Evolutionary conservation across 2,113 vertebrate genomes (phyloP), one percentile per base, ranked within the genome.

Genomic region (Arvicanthis niloticus): DNA sequence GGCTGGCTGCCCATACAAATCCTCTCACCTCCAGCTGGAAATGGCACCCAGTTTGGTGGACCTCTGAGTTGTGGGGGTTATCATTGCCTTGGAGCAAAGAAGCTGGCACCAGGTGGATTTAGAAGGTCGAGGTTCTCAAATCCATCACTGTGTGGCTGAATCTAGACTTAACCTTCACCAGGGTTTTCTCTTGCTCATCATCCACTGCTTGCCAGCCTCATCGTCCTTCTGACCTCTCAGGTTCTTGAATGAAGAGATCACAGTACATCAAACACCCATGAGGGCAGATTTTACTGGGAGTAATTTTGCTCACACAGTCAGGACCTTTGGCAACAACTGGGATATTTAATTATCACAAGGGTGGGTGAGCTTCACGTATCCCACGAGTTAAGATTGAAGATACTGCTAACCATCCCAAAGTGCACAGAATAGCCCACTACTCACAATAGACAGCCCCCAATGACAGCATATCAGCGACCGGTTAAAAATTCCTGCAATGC

Each of bases 181-280:
- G 70, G 21, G 16, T 48, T 42, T 34, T 45, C n/a, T 73, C 48
- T 3, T 24, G 17, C 22, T 40, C 19, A 19, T 80, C 29, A 22
- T 10, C 15, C 5, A 45, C 77, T 26, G 7, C 17, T 76, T 29
- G n/a, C 2, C 4, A 68, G 29, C 9, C 9, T 78, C 42, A 2
- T 21, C 24, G 40, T 17, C n/a, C 29, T 62, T 31, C 31, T 17
- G 12, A 19, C 0, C 11, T 70, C 7, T 12, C 12, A 13, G n/a
- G 34, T 65, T 22, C 58, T 76, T 31, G 15, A 67, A 34, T 29
- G 19, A 76, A 31, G 48, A 4, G 5, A 1, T 17, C 8, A 5
- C 0, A 7, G 13, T 2, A n/a, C 1, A 0, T 1, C 11, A 68
- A 67, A 7, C 9, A 1, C 0, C 3, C 0, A 0, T 29, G 19